Evolutionary conservation across 2,888 invertebrate genomes (phyloP).

Genomic region (Branchellion lobata): DNA sequence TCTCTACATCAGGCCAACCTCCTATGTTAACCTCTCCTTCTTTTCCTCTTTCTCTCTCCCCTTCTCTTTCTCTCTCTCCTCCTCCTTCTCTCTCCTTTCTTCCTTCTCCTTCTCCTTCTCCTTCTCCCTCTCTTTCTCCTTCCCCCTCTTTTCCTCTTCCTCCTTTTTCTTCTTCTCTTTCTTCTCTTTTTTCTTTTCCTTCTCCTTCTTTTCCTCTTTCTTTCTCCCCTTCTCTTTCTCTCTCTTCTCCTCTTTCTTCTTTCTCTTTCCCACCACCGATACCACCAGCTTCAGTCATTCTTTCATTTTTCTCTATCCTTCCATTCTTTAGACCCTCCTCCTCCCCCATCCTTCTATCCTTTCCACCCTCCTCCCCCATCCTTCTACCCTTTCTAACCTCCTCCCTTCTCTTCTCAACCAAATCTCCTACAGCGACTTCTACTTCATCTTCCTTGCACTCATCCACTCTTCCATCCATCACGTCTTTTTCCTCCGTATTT

Average conservation of each 20-base stretch:
- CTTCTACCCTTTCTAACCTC: not conserved
- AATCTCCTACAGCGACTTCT: not conserved
- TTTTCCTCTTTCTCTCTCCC: not conserved
- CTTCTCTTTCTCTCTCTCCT: not conserved
- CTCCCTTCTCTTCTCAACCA: not conserved
- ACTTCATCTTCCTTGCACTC: not conserved
- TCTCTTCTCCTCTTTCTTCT: constrained; percentile 19
- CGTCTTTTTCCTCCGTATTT: no score
- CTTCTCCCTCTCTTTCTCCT: not conserved
- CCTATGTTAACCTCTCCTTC: not conserved
- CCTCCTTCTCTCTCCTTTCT: not conserved
- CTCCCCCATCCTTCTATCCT: not conserved
- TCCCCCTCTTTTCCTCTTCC: not conserved
- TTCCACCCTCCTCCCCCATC: not conserved
- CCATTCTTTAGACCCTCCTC: not conserved
- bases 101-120: not conserved
- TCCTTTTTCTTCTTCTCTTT: constrained; percentile 23
- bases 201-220: not conserved
- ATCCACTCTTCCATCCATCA: not conserved
- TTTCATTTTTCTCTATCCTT: not conserved
- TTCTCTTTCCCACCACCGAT: not conserved
- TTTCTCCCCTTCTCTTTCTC: not conserved
- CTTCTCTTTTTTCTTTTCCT: constrained; percentile 9
- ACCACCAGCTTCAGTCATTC: not conserved
- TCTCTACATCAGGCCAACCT: not conserved